These are phyloP conservation scores for Piscicola geometra DNA, from an alignment of 2,888 invertebrate genomes.

Conservation along the genomic window DNA sequence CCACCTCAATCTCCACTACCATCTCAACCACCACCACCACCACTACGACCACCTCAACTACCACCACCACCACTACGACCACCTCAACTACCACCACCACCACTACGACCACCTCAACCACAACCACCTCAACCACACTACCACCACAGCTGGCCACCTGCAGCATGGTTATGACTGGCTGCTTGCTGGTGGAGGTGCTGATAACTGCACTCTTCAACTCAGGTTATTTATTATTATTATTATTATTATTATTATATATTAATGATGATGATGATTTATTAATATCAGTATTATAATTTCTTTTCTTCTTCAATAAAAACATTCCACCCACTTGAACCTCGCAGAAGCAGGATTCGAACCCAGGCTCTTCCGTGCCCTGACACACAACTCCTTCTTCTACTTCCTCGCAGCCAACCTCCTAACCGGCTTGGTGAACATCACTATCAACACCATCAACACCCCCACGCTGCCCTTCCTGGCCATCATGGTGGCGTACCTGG, in stretches of 20 bases:
- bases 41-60: too few species aligned
- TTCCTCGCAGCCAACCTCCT: constrained; percentile 77
- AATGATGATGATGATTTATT: background rate
- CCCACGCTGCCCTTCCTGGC: constrained; percentile 43
- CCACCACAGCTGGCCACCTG: too few species aligned
- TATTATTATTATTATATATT: too few species aligned
- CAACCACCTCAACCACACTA: too few species aligned
- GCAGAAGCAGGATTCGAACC: background rate
- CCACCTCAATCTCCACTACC: too few species aligned
- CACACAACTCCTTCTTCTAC: constrained; percentile 75
- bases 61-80: too few species aligned
- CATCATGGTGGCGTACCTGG: constrained; percentile 49
- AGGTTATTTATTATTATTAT: too few species aligned
- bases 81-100: too few species aligned
- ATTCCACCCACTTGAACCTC: too few species aligned
- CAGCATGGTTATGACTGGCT: background rate
- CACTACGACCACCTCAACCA: too few species aligned
- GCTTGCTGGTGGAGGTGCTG: background rate
- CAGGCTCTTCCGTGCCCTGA: constrained; percentile 66
- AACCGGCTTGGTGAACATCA: constrained; percentile 77
- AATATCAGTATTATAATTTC: background rate
- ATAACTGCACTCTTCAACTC: too few species aligned
- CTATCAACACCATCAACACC: constrained; percentile 59
- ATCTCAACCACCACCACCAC: too few species aligned
- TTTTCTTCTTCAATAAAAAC: background rate